phyloP scores from a whole-genome alignment of 2,797 vertebrate genomes.

The Pangasius sanitwongsei region DNA sequence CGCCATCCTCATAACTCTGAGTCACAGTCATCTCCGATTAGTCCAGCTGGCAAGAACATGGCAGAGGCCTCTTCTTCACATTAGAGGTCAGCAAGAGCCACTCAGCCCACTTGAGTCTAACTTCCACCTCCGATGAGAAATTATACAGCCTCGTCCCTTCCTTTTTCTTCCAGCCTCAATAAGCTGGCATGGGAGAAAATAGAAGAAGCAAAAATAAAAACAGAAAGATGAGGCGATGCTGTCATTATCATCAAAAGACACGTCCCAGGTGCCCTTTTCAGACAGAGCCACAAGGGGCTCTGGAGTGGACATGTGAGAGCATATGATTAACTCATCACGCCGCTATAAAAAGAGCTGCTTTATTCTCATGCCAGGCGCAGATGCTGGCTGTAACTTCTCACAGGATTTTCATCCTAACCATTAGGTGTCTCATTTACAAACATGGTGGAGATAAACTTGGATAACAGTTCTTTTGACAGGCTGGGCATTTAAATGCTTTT shows the following conservation, averaged over 20 bases:
- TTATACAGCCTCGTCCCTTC: slow-evolving; percentile 36
- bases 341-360: slow-evolving; percentile 57
- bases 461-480: slow-evolving; percentile 47
- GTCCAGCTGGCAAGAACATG: slow-evolving; percentile 39
- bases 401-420: slow-evolving; percentile 39
- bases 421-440: slow-evolving; percentile 54
- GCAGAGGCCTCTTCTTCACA: slow-evolving; percentile 24
- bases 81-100: slow-evolving; percentile 27
- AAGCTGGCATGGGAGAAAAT: slow-evolving; percentile 36
- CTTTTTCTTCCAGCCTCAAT: slow-evolving; percentile 23
- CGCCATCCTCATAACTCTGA: slow-evolving; percentile 47
- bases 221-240: slow-evolving; percentile 37
- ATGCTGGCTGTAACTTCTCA: slow-evolving; percentile 48
- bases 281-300: slow-evolving; percentile 44
- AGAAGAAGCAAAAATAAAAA: slow-evolving; percentile 28
- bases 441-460: slow-evolving; percentile 41
- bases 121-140: slow-evolving; percentile 36
- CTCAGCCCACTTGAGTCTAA: slow-evolving; percentile 23
- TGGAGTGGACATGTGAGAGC: slow-evolving; percentile 60
- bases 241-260: slow-evolving; percentile 59
- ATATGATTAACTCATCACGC: slow-evolving; percentile 62
- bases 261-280: slow-evolving; percentile 61
- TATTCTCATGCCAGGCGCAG: slow-evolving; percentile 55
- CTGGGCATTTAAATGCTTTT: slow-evolving; percentile 22
- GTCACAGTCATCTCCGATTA: slow-evolving; percentile 35